These are phyloP conservation scores for Ia io DNA, from an alignment of 2,113 vertebrate species.

Conservation along the genomic window DNA sequence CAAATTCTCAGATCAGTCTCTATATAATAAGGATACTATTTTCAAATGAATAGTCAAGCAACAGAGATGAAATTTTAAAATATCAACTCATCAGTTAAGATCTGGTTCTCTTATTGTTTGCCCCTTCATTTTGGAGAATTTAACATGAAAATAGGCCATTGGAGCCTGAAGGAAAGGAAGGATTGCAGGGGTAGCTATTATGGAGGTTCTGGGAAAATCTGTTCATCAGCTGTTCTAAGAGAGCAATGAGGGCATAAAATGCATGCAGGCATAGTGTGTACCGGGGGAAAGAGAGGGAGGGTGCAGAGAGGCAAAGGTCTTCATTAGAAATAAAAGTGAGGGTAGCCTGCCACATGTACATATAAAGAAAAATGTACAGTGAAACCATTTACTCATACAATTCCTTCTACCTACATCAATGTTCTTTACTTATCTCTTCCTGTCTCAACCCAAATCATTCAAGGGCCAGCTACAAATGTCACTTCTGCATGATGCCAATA, in stretches of 20 bases:
- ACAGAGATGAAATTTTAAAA: constrained; percentile 29
- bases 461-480: constrained; percentile 14
- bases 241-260: background rate
- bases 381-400: background rate
- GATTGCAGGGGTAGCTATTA: background rate
- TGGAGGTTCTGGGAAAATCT: constrained; percentile 23
- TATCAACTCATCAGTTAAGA: constrained; percentile 28
- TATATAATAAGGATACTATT: background rate
- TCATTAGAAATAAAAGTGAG: background rate
- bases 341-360: background rate
- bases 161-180: background rate
- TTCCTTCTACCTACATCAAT: constrained; percentile 10
- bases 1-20: background rate
- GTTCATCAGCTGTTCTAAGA: background rate
- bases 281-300: background rate
- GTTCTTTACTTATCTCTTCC: background rate
- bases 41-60: constrained; percentile 36
- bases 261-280: background rate
- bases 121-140: background rate
- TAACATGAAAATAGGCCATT: background rate
- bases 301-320: background rate
- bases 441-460: background rate
- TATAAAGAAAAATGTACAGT: constrained; percentile 13
- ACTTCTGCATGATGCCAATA: background rate
- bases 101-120: background rate